Percentiles rank a stretch among this genome's conserved stretches.
Evolutionary conservation across 2,113 vertebrate genomes (phyloP).

Genomic region (Plecotus auritus): DNA sequence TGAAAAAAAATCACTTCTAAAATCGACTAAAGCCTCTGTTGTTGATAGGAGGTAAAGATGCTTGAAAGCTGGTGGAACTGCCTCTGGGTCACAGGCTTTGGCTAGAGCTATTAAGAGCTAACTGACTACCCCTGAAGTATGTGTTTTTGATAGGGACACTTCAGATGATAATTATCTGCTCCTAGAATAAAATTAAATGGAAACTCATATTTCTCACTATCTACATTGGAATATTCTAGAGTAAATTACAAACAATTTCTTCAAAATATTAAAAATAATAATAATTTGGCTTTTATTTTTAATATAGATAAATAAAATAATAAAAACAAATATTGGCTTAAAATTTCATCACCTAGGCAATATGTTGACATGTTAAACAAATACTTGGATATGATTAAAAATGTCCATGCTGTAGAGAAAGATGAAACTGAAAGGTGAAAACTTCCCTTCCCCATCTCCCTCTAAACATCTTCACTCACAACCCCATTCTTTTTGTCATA

Average conservation of each 20-base stretch:
- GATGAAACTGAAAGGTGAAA: neutral
- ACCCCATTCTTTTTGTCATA: neutral
- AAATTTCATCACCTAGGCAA: neutral
- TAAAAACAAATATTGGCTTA: neutral
- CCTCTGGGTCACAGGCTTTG: neutral
- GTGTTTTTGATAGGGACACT: constrained; percentile 4
- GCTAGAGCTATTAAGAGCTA: neutral
- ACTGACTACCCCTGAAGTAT: neutral
- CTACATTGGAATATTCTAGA: neutral
- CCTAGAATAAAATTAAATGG: neutral
- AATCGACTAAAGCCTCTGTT: neutral
- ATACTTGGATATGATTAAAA: neutral
- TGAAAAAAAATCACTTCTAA: neutral
- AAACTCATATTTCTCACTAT: neutral
- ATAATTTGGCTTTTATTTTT: neutral
- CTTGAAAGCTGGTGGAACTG: neutral
- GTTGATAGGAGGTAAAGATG: neutral
- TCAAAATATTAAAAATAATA: neutral
- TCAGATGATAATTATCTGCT: neutral
- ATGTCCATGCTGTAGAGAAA: neutral
- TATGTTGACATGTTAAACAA: neutral
- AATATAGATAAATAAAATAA: neutral
- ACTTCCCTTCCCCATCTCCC: neutral
- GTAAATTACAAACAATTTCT: neutral
- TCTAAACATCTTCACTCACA: neutral